Percentiles rank a stretch among this genome's conserved stretches.
Evolutionary conservation across 2,888 invertebrate species (phyloP).

Genomic region (Amphimallon solstitiale): DNA sequence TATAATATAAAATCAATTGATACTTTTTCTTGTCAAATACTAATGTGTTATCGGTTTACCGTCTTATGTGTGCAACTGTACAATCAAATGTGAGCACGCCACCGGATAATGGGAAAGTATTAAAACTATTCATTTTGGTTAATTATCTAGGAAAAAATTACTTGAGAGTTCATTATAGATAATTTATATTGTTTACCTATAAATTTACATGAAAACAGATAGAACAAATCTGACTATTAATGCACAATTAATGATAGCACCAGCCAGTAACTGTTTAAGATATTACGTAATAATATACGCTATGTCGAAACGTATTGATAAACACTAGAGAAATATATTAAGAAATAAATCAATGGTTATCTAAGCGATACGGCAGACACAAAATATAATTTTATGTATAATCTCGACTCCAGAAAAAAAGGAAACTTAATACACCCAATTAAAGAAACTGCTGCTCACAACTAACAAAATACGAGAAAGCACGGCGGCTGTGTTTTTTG

Average conservation of each 20-base stretch:
- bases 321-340: conserved; percentile 24
- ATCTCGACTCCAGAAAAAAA: neutral
- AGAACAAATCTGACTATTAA: too few species aligned
- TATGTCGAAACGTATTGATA: conserved; percentile 35
- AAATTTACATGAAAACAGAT: too few species aligned
- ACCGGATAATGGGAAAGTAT: too few species aligned
- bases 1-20: too few species aligned
- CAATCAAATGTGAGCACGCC: too few species aligned
- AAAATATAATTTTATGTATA: conserved; percentile 24
- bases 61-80: too few species aligned
- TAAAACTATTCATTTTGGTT: too few species aligned
- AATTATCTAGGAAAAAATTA: too few species aligned
- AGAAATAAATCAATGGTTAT: conserved; percentile 37
- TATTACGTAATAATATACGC: conserved; percentile 6
- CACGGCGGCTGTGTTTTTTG: neutral
- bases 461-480: conserved; percentile 1
- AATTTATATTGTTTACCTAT: too few species aligned
- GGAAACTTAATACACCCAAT: conserved; percentile 23
- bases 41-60: too few species aligned
- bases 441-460: conserved; percentile 4
- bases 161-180: too few species aligned
- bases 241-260: neutral
- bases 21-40: too few species aligned
- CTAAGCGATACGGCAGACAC: conserved; percentile 28
- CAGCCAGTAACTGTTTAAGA: conserved; percentile 6